phyloP scores from a whole-genome alignment of 1,140 invertebrate species.

The Euschistus heros region DNA sequence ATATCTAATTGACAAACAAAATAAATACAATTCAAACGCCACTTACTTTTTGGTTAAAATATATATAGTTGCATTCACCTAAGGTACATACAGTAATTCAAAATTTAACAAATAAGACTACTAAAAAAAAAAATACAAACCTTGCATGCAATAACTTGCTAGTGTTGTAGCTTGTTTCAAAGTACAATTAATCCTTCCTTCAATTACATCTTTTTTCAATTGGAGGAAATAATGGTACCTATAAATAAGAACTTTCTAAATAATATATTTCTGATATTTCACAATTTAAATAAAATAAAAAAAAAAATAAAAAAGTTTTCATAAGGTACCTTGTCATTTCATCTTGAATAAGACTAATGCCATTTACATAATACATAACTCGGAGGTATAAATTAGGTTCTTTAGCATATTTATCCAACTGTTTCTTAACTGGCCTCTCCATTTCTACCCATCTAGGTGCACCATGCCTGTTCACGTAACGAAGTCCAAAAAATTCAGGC shows the following conservation, averaged over 20 bases:
- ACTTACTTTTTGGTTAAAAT: too few relatives aligned
- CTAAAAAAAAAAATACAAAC: constrained; percentile 35
- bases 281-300: background rate
- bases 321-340: constrained; percentile 66
- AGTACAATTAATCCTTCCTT: constrained; percentile 78
- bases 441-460: constrained; percentile 77
- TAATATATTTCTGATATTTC: background rate
- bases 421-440: constrained; percentile 81
- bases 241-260: constrained; percentile 26
- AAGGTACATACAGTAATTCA: too few relatives aligned
- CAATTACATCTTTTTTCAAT: constrained; percentile 86
- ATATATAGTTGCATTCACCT: too few relatives aligned
- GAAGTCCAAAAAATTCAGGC: constrained; percentile 78
- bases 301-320: background rate
- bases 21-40: too few relatives aligned
- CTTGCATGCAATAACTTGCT: constrained; percentile 85
- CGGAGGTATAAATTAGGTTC: constrained; percentile 70
- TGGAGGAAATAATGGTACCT: constrained; percentile 94
- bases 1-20: too few relatives aligned
- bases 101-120: too few relatives aligned
- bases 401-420: constrained; percentile 84
- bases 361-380: constrained; percentile 89
- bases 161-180: constrained; percentile 78
- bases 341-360: constrained; percentile 72
- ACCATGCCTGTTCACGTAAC: constrained; percentile 52